Base-by-base conservation (phyloP, 2,888 invertebrate genomes). In the Erebia palarica region DNA sequence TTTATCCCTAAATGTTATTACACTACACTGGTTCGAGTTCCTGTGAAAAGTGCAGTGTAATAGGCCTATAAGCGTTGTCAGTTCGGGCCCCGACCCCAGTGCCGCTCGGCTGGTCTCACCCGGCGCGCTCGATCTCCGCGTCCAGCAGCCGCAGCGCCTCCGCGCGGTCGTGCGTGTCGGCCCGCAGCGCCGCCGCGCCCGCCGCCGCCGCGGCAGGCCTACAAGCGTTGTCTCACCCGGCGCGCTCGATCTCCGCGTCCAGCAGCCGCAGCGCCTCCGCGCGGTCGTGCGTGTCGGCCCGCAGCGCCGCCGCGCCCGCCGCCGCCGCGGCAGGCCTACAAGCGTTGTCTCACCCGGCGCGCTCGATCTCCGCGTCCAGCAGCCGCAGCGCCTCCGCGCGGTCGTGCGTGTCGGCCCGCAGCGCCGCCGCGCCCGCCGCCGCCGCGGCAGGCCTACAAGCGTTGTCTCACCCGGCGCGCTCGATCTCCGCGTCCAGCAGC, bases 211-310 rank as follows among this genome's bases (percentile, higher is more conserved):
- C 75, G 0, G n/a, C n/a, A n/a, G n/a, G n/a, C n/a, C n/a, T n/a
- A n/a, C n/a, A n/a, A n/a, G n/a, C n/a, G n/a, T n/a, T 0, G 4
- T 36, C 36, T 36, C 42, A 87, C 87, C 73, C 80, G 51, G 81
- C 81, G 0, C 82, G 74, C 0, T 78, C 72, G 0, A 84, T 78
- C 13, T 88, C 86, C 0, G 67, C 44, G 21, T 88, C 85, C 0
- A 85, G 36, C 2, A 76, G 75, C 8, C 68, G 71, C 53, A 78
- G 8, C 5, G 44, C 64, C 0, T 75, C 80, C 0, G n/a, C 42
- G 7, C 69, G 65, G 60, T 79, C 79, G 0, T 0, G 13, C 65
- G 18, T 27, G 3, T 27, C 3, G 75, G 69, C 55, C 53, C 65
- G 16, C 64, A 66, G 69, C 4, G 64, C 58, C 11, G 57, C 71